A percentile compares a stretch with the other conserved stretches of the same genome.
These are phyloP conservation scores for Dryadula phaetusa DNA, from an alignment of 2,888 invertebrate species.

Conservation along the genomic window DNA sequence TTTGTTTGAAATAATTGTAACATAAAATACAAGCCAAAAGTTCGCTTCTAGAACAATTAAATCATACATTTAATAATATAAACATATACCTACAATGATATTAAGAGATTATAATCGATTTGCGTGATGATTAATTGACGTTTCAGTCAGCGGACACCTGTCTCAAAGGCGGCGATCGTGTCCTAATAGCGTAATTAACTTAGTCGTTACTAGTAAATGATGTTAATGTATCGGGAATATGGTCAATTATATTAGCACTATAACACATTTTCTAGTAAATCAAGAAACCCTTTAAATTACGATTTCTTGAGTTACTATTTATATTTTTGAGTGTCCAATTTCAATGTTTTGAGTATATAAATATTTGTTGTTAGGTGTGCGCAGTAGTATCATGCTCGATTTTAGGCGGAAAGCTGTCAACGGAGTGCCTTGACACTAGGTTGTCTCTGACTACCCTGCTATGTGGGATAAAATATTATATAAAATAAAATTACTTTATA, in stretches of 20 bases:
- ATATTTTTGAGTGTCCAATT: no score
- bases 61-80: slow-evolving; percentile 42
- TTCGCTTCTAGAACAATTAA: background rate
- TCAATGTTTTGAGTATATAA: no score
- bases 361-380: no score
- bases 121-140: slow-evolving; percentile 60
- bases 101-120: slow-evolving; percentile 50
- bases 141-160: slow-evolving; percentile 53
- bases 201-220: slow-evolving; percentile 19
- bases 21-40: slow-evolving; percentile 8
- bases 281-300: no score
- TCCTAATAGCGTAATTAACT: slow-evolving; percentile 30
- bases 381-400: no score
- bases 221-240: background rate
- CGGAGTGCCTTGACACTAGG: no score
- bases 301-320: no score
- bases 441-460: no score
- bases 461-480: no score
- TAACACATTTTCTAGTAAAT: no score
- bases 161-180: slow-evolving; percentile 49
- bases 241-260: background rate
- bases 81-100: slow-evolving; percentile 48
- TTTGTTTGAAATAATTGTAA: no score
- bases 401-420: no score
- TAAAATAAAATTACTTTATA: background rate